A percentile compares a stretch with the other conserved stretches of the same genome.
Evolutionary conservation across 2,113 vertebrate species (phyloP).

Genomic region (Otolemur garnettii): DNA sequence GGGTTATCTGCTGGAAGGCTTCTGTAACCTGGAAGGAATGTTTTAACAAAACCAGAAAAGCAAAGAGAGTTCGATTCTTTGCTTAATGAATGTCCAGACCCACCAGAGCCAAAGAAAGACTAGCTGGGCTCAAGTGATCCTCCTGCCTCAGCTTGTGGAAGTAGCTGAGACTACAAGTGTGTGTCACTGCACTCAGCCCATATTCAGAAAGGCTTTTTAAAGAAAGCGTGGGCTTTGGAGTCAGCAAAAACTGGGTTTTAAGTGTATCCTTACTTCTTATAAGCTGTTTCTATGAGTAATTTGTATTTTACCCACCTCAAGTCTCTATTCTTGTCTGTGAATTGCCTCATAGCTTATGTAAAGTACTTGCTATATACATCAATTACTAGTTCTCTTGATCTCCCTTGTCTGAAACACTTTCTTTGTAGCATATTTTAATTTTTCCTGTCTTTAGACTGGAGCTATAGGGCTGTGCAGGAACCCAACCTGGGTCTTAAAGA

Average conservation of each 20-base stretch:
- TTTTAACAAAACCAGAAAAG: no score
- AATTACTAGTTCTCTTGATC: not conserved
- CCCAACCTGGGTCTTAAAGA: not conserved
- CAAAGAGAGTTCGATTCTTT: no score
- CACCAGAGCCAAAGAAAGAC: no score
- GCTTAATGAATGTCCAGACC: no score
- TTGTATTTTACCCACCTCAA: not conserved
- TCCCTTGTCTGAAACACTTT: not conserved
- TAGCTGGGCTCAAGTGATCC: not conserved
- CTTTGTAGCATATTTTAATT: not conserved
- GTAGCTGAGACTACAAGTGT: not conserved
- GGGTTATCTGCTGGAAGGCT: no score
- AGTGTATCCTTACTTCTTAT: not conserved
- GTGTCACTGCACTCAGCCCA: no score
- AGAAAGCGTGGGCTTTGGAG: not conserved
- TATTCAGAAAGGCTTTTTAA: not conserved
- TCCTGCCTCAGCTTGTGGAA: not conserved
- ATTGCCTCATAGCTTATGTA: not conserved
- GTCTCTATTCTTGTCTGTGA: not conserved
- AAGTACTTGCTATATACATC: not conserved
- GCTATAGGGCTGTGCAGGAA: not conserved
- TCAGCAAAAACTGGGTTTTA: not conserved
- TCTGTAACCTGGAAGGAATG: no score
- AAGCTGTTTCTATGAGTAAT: not conserved
- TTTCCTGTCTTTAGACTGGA: not conserved